A percentile compares a stretch with the other conserved stretches of the same genome.
Conservation (phyloP, 2,888 invertebrate genomes). For the Ectemnius cavifrons region DNA sequence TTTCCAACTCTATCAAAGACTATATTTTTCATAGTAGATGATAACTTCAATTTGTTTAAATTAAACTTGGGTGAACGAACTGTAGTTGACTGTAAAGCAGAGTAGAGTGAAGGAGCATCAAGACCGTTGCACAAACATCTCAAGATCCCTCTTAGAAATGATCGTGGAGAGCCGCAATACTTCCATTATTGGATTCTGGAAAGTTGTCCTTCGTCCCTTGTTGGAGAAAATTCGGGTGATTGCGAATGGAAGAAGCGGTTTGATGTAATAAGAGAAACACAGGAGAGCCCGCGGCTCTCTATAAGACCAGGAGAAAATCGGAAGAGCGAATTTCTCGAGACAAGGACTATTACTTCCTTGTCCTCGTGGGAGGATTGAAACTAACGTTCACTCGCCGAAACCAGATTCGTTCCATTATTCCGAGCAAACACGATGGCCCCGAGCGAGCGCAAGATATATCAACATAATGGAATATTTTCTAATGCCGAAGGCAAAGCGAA, state of each 20-base stretch:
- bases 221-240: background rate
- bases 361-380: no score
- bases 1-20: no score
- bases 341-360: background rate
- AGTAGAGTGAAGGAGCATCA: background rate
- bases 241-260: no score
- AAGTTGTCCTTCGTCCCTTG: slow-evolving; percentile 11
- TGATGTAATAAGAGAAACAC: slow-evolving; percentile 16
- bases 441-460: no score
- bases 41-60: no score
- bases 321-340: background rate
- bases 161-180: slow-evolving; percentile 30
- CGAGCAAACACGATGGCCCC: no score
- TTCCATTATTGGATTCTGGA: slow-evolving; percentile 54
- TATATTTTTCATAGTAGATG: no score
- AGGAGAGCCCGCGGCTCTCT: slow-evolving; percentile 5
- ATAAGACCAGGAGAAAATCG: background rate
- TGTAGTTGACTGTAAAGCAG: background rate
- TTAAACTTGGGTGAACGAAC: no score
- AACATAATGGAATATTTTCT: background rate
- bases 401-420: no score
- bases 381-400: no score
- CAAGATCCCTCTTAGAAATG: slow-evolving; percentile 9
- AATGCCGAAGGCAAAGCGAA: background rate
- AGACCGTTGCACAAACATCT: background rate